These are phyloP conservation scores for Triops longicaudatus DNA, from an alignment of 1,140 invertebrate species.

Conservation along the genomic window DNA sequence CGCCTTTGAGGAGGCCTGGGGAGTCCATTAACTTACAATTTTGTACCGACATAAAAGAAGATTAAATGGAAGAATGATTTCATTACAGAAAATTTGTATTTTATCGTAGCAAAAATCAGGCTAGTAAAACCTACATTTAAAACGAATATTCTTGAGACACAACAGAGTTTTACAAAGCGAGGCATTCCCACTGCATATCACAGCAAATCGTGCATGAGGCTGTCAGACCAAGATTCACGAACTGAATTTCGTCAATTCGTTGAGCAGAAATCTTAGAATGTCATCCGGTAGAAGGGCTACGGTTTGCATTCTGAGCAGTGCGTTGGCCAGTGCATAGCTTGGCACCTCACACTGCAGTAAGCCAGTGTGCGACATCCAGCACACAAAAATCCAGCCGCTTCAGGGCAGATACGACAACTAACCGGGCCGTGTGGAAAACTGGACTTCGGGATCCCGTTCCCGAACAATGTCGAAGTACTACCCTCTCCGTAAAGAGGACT, in stretches of 20 bases:
- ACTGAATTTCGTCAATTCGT: not conserved
- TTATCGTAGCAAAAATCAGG: not conserved
- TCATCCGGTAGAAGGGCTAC: not conserved
- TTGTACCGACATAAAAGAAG: not conserved
- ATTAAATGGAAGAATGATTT: not conserved
- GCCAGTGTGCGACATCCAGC: slow-evolving; percentile 23
- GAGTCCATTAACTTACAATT: slow-evolving; percentile 54
- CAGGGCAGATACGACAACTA: slow-evolving; percentile 19
- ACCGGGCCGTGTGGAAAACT: not conserved
- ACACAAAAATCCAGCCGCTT: slow-evolving; percentile 23
- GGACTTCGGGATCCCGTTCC: not conserved
- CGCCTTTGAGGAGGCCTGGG: slow-evolving; percentile 95
- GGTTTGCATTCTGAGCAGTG: not conserved
- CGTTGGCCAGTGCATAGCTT: slow-evolving; percentile 6
- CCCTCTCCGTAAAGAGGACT: not conserved
- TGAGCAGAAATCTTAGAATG: not conserved
- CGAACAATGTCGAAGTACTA: not conserved
- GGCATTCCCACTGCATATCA: not conserved
- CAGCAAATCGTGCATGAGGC: not conserved
- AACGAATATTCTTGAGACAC: not conserved
- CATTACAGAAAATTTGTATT: not conserved
- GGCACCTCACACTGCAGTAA: slow-evolving; percentile 24
- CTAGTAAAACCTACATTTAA: not conserved
- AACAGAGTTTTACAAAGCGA: not conserved
- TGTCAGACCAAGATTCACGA: not conserved